phyloP scores from a whole-genome alignment of 2,888 invertebrate genomes.

The Zonitis immaculata region DNA sequence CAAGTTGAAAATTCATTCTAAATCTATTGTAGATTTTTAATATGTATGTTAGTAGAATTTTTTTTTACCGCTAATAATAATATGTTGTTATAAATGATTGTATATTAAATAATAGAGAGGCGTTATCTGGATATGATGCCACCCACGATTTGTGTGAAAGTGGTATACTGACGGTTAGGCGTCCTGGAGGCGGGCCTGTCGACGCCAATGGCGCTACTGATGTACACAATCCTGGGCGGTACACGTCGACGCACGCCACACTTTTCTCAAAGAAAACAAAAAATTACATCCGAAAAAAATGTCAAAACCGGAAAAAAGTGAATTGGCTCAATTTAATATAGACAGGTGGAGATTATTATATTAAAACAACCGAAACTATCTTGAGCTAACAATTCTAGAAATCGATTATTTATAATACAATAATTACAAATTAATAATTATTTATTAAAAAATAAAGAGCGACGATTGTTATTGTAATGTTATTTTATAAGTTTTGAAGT shows the following conservation, averaged over 20 bases:
- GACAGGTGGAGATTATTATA: no score
- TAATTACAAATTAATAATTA: no score
- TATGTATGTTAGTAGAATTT: no score
- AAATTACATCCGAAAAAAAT: not conserved
- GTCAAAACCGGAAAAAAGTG: no score
- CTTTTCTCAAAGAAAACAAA: slow-evolving; percentile 16
- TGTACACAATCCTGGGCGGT: slow-evolving; percentile 40
- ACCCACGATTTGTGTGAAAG: slow-evolving; percentile 38
- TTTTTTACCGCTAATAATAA: slow-evolving; percentile 21
- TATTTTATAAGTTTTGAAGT: not conserved
- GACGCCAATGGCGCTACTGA: slow-evolving; percentile 47
- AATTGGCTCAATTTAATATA: no score
- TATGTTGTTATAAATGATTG: no score
- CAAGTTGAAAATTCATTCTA: slow-evolving; percentile 29
- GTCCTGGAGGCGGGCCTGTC: slow-evolving; percentile 43
- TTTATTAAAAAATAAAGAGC: no score
- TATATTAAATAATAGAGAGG: slow-evolving; percentile 36
- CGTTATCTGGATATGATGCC: slow-evolving; percentile 40
- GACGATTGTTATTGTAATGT: no score
- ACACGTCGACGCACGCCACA: slow-evolving; percentile 44
- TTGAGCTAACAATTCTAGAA: no score
- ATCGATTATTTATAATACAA: no score
- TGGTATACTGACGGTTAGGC: slow-evolving; percentile 31
- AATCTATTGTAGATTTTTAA: no score
- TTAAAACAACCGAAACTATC: no score